A percentile compares a stretch with the other conserved stretches of the same genome.
Evolutionary conservation across 2,113 vertebrate species (phyloP).

Genomic region (Pseudopipra pipra): DNA sequence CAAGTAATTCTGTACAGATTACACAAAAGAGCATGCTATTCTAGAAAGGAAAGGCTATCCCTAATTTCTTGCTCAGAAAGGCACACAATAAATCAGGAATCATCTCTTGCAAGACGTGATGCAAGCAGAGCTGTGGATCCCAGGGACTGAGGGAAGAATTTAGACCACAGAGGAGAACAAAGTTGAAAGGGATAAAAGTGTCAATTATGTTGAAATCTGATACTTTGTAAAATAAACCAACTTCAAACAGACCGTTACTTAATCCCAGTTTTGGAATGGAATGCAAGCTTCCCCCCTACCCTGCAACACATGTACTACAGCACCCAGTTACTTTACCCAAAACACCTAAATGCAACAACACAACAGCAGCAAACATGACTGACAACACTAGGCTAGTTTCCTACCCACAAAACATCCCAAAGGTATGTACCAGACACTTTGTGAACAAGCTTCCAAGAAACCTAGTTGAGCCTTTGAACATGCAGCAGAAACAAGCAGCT

Average conservation of each 20-base stretch:
- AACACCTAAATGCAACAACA: neutral
- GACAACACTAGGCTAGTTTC: neutral
- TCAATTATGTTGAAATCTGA: conserved; percentile 41
- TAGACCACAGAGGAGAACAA: conserved; percentile 22
- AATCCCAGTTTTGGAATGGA: conserved; percentile 21
- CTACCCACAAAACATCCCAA: neutral
- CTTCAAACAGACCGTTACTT: conserved; percentile 34
- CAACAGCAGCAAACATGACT: neutral
- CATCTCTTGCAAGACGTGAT: neutral
- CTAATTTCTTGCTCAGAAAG: neutral
- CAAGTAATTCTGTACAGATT: neutral
- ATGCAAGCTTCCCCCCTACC: neutral
- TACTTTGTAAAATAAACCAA: conserved; percentile 29
- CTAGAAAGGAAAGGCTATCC: neutral
- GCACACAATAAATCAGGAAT: neutral
- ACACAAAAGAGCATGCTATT: neutral
- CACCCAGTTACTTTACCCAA: neutral
- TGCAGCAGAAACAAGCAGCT: neutral
- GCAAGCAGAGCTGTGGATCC: neutral
- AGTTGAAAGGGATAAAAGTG: conserved; percentile 24
- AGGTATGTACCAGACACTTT: neutral
- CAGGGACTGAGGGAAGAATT: neutral
- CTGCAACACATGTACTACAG: neutral
- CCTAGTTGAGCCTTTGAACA: neutral
- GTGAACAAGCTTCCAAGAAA: neutral